Evolutionary conservation across 2,888 invertebrate species (phyloP), one percentile per base, ranked within the genome.

Genomic region (Ischnura elegans): DNA sequence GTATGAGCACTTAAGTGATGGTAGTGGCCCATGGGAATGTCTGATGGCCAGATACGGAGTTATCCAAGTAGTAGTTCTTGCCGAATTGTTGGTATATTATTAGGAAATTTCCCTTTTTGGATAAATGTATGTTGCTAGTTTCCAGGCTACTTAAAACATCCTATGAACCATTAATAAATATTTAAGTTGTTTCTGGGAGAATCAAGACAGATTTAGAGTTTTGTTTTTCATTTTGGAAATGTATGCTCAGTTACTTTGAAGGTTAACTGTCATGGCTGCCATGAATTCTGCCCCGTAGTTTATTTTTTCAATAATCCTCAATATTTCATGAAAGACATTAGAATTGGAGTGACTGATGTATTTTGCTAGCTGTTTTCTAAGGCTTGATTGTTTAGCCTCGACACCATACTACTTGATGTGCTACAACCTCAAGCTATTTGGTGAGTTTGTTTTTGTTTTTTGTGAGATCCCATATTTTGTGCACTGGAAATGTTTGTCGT

Each of bases 401-500:
- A 66, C 90, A 43, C 43, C 55, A 16, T 90, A 90, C 90, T 43
- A 25, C 55, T 61, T 90, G 90, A 90, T 90, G 90, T 43, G n/a
- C 42, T 90, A 66, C 90, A 55, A 66, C 55, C 61, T 19, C 90
- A 90, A 87, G 42, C 36, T 87, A 87, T 43, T 90, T 61, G 90
- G 90, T 90, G 90, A 90, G 90, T 90, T 90, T 90, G 55, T 55
- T 25, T 90, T 90, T 90, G 90, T 43, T 90, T 90, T 90, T 90
- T 90, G 61, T 90, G 90, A 61, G n/a, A 90, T 25, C 29, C 76
- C 76, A 66, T 3, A 61, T 66, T 66, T 55, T 90, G 43, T 90
- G 90, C 90, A 90, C 61, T 90, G 90, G 76, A 55, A 90, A 90
- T 25, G 43, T 90, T 61, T 90, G 42, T 86, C 13, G 90, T 61